phyloP scores from a whole-genome alignment of 2,113 vertebrate genomes.

The Chamaetylas fuelleborni region DNA sequence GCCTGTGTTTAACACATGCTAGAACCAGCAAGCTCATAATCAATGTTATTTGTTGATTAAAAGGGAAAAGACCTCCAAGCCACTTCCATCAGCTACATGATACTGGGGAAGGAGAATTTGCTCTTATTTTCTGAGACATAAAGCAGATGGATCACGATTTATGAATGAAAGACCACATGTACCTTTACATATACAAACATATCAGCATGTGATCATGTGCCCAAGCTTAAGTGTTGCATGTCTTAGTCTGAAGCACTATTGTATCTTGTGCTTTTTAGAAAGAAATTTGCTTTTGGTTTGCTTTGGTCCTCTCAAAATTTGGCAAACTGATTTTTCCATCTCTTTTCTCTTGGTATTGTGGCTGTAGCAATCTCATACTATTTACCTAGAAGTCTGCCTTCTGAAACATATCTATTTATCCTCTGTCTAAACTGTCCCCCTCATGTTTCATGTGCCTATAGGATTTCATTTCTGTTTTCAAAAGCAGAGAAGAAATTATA shows the following conservation, averaged over 20 bases:
- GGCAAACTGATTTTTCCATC: not conserved
- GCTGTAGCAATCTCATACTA: not conserved
- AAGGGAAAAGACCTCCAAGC: not conserved
- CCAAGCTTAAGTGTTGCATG: accelerated
- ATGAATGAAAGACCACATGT: not conserved
- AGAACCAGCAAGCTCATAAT: not conserved
- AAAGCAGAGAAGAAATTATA: not conserved
- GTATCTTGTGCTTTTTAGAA: not conserved
- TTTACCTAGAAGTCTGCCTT: not conserved
- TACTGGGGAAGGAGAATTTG: not conserved
- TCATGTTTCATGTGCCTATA: not conserved
- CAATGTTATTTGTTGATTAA: conserved; percentile 3
- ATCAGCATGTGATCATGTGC: not conserved
- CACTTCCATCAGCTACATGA: not conserved
- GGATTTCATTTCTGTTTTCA: not conserved
- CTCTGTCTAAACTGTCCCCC: not conserved
- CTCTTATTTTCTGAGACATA: not conserved
- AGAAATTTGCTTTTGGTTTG: not conserved
- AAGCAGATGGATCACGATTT: conserved; percentile 11
- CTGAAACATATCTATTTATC: not conserved
- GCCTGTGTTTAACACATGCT: not conserved
- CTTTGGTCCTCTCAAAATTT: not conserved
- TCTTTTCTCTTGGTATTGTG: not conserved
- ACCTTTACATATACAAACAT: not conserved
- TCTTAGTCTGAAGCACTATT: not conserved